These are phyloP conservation scores for Podarcis muralis DNA, from an alignment of 2,113 vertebrate genomes.

Conservation along the genomic window DNA sequence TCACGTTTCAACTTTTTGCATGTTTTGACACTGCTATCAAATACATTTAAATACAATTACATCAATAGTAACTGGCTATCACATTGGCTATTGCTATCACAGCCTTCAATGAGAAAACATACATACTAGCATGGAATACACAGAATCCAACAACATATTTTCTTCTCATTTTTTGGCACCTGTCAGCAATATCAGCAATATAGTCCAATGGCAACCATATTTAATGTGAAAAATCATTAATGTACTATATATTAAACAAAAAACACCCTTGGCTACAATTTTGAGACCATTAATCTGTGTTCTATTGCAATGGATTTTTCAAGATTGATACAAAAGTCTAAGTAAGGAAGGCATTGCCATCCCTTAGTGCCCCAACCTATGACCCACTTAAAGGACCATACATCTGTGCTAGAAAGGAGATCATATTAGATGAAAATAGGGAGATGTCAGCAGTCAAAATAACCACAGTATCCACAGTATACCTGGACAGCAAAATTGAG, in stretches of 20 bases:
- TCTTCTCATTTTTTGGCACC: slow-evolving; percentile 40
- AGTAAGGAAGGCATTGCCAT: not conserved
- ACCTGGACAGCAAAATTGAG: not conserved
- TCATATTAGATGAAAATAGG: not conserved
- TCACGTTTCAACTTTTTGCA: too few species aligned
- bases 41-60: too few species aligned
- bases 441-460: not conserved
- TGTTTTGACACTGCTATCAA: too few species aligned
- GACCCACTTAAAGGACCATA: not conserved
- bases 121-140: slow-evolving; percentile 42
- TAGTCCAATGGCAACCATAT: slow-evolving; percentile 1
- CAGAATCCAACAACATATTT: slow-evolving; percentile 21
- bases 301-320: not conserved
- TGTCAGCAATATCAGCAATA: slow-evolving; percentile 10
- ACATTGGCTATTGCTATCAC: slow-evolving; percentile 18
- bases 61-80: too few species aligned
- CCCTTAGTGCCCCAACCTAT: not conserved
- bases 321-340: too few species aligned
- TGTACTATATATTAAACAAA: not conserved
- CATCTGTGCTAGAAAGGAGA: not conserved
- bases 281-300: not conserved
- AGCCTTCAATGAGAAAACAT: slow-evolving; percentile 28
- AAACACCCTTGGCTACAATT: not conserved
- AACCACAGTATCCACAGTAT: not conserved
- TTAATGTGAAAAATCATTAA: slow-evolving; percentile 23